A percentile compares a stretch with the other conserved stretches of the same genome.
These are phyloP conservation scores for Margaritifera margaritifera DNA, from an alignment of 2,888 invertebrate species.

Conservation along the genomic window DNA sequence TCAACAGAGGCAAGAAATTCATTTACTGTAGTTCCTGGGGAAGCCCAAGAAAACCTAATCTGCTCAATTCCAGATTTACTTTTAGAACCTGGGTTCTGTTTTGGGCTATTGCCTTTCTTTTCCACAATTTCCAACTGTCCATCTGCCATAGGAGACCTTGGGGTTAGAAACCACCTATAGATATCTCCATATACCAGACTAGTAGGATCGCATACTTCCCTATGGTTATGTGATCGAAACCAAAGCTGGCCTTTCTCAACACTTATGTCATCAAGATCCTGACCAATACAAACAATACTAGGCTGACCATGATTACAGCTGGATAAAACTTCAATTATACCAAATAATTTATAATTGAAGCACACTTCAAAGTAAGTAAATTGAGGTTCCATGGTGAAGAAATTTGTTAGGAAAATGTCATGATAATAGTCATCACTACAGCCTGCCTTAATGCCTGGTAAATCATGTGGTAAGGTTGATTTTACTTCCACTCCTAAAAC, in stretches of 20 bases:
- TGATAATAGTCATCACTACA: slow-evolving; percentile 9
- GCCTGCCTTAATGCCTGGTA: not conserved
- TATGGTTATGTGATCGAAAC: slow-evolving; percentile 4
- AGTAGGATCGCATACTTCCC: slow-evolving; percentile 2
- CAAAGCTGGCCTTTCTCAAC: slow-evolving; percentile 8
- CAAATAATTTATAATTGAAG: slow-evolving; percentile 9
- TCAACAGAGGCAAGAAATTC: not conserved
- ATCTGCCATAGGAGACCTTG: not conserved
- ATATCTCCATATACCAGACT: slow-evolving; percentile 15
- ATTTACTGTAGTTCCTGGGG: no score
- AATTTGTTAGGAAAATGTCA: slow-evolving; percentile 1
- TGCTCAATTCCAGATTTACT: not conserved
- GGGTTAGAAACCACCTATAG: slow-evolving; percentile 16
- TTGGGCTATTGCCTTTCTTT: not conserved
- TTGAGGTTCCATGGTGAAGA: slow-evolving; percentile 17
- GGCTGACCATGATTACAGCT: slow-evolving; percentile 15
- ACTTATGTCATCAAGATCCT: not conserved
- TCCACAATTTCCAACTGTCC: not conserved
- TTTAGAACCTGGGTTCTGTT: no score
- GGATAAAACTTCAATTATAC: slow-evolving; percentile 15
- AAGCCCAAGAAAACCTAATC: no score
- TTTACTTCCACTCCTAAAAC: slow-evolving; percentile 16
- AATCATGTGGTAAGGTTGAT: not conserved
- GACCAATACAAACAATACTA: slow-evolving; percentile 6
- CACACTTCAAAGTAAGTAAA: slow-evolving; percentile 21